Evolutionary conservation across 2,888 invertebrate genomes (phyloP), one percentile per base, ranked within the genome.

Genomic region (Bedellia somnulentella): DNA sequence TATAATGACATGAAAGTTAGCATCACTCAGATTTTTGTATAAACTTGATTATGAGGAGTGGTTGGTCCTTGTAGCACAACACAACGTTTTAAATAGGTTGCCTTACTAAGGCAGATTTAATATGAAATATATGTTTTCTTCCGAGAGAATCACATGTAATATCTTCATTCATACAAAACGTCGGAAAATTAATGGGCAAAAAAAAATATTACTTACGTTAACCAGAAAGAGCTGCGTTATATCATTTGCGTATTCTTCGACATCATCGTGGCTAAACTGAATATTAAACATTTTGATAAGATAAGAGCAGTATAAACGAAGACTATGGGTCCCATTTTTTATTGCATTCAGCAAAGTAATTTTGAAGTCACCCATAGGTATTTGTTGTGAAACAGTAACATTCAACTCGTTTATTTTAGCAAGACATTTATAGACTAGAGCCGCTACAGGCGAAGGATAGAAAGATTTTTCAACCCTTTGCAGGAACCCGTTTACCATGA

Each of bases 401-500:
- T 54, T 62, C 9, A 68, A 37, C 32, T 40, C 35, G 0, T 52
- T 44, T 13, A 73, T 49, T 49, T 58, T 67, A 2, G 63, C 57
- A 2, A 54, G 54, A 47, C 77, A 75, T 44, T 68, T 62, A 32
- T 64, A 68, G 10, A 70, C 51, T 4, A 67, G 39, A n/a, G 54
- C 63, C 2, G 61, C 66, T 2, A 70, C 58, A 17, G 46, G 40
- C 0, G 71, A 62, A 2, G 73, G 59, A 33, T 75, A 76, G 38
- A 52, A 62, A 29, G 49, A 41, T 14, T 60, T 61, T 24, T 56
- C 50, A 37, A 64, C 63, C 14, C 68, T 49, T 14, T 56, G 52
- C 26, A 73, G 43, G 36, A 67, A 75, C 29, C 71, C 56, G 33
- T 49, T 58, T 4, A 76, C 47, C 68, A 75, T 71, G 16, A 76